Base-by-base conservation (phyloP, 2,113 vertebrate genomes). In the Pyrgilauda ruficollis region DNA sequence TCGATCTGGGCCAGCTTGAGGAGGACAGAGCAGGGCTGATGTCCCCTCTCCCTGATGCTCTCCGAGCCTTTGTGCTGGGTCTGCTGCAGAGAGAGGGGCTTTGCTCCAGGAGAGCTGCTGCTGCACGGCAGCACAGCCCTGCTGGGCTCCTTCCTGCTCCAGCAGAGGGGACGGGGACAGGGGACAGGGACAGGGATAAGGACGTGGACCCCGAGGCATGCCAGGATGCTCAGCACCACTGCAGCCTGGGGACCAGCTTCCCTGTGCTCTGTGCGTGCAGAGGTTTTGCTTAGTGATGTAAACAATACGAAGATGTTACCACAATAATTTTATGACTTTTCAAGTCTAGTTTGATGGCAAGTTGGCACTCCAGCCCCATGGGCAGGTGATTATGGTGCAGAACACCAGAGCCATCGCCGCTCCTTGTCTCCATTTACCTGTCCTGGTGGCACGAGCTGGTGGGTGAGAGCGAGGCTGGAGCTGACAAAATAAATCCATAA, bases 251-350 rank as follows among this genome's bases (percentile, higher is more conserved):
- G 39, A 53, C 24, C 84, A 4, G 37, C 41, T 37, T n/a, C 55
- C 12, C 26, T 1, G 0, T 6, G 74, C 21, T 58, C 56, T 31
- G 9, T 4, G 33, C 0, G 0, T 2, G 6, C 58, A 19, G 7
- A 1, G 30, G 7, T 39, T 56, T 17, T 43, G 19, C 66, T 50
- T 7, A 7, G 19, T 1, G 39, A 31, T 31, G 27, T 20, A 35
- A 70, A 30, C 18, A 15, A 12, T 0, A 8, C 31, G 47, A 82
- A 49, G 74, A 33, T 10, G 50, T 74, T 41, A 18, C 43, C 3
- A 1, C 41, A 39, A 37, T 30, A 8, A n/a, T 50, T 78, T 31
- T 23, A 33, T 0, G 8, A 10, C 52, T 49, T 77, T 50, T 62
- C 15, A 5, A 58, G 52, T 13, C 28, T 55, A 6, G 37, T 72